phyloP scores from a whole-genome alignment of 2,888 invertebrate species.

The Hyposoter dolosus region DNA sequence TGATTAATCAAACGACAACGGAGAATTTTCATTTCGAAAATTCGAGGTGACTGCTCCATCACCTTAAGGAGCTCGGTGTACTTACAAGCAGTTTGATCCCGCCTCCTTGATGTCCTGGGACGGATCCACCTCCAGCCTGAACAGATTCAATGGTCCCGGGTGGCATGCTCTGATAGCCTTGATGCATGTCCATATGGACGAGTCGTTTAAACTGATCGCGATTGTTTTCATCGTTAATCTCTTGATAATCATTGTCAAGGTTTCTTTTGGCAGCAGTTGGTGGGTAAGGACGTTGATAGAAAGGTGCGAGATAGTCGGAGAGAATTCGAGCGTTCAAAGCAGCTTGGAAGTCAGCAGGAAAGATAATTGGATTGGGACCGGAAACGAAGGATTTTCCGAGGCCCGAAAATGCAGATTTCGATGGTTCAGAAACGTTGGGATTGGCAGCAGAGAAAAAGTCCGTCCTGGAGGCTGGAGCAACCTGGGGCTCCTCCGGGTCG shows the following conservation, averaged over 20 bases:
- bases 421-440: constrained; percentile 74
- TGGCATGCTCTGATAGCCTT: constrained; percentile 83
- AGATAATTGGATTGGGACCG: not conserved
- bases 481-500: not conserved
- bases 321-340: constrained; percentile 64
- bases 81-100: constrained; percentile 82
- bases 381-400: constrained; percentile 58
- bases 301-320: constrained; percentile 71
- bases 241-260: constrained; percentile 64
- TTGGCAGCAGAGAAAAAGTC: not conserved
- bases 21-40: too few relatives aligned
- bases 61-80: constrained; percentile 40
- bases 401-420: constrained; percentile 75
- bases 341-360: constrained; percentile 34
- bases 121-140: constrained; percentile 81
- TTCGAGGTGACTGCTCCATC: too few relatives aligned
- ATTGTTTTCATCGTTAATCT: constrained; percentile 51
- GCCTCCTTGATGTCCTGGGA: constrained; percentile 80
- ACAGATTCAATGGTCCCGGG: constrained; percentile 81
- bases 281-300: constrained; percentile 72
- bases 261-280: constrained; percentile 71
- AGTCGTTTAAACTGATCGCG: constrained; percentile 73
- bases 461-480: not conserved
- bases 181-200: constrained; percentile 82
- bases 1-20: too few relatives aligned